Evolutionary conservation across 92 coral and sea anemone species (phyloP).

Genomic region (Galaxea fascicularis): DNA sequence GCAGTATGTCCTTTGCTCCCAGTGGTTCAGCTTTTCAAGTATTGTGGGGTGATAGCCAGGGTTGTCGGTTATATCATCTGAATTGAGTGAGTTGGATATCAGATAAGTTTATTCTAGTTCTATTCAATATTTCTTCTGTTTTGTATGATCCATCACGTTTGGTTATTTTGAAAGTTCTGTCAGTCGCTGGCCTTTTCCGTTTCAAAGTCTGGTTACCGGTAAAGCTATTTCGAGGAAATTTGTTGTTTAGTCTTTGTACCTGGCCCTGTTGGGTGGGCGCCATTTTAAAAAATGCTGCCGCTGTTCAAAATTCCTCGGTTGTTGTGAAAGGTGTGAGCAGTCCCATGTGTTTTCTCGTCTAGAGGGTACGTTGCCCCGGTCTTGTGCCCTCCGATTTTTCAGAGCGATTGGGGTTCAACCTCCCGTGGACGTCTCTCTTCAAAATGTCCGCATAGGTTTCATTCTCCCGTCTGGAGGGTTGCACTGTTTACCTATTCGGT

Average conservation of each 20-base stretch:
- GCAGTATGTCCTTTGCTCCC: slow-evolving; percentile 22
- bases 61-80: slow-evolving; percentile 29
- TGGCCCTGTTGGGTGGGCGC: slow-evolving; percentile 18
- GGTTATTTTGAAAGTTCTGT: slow-evolving; percentile 14
- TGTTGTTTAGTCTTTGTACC: slow-evolving; percentile 16
- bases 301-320: slow-evolving; percentile 37
- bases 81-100: slow-evolving; percentile 30
- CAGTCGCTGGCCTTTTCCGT: slow-evolving; percentile 35
- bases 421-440: slow-evolving; percentile 34
- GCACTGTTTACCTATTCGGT: slow-evolving; percentile 13
- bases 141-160: background rate
- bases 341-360: background rate
- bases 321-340: slow-evolving; percentile 21
- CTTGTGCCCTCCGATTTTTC: too few relatives aligned
- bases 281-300: slow-evolving; percentile 34
- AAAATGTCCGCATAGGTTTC: slow-evolving; percentile 44
- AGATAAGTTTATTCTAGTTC: slow-evolving; percentile 29
- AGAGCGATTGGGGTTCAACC: background rate
- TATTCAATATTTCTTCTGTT: slow-evolving; percentile 31
- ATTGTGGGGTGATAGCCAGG: slow-evolving; percentile 28
- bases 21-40: slow-evolving; percentile 32
- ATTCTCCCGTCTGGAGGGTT: slow-evolving; percentile 29
- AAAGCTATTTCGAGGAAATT: background rate
- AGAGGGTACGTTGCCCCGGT: slow-evolving; percentile 15
- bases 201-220: slow-evolving; percentile 39